These are phyloP conservation scores for Patagioenas fasciata DNA, from an alignment of 2,113 vertebrate genomes.

Conservation along the genomic window DNA sequence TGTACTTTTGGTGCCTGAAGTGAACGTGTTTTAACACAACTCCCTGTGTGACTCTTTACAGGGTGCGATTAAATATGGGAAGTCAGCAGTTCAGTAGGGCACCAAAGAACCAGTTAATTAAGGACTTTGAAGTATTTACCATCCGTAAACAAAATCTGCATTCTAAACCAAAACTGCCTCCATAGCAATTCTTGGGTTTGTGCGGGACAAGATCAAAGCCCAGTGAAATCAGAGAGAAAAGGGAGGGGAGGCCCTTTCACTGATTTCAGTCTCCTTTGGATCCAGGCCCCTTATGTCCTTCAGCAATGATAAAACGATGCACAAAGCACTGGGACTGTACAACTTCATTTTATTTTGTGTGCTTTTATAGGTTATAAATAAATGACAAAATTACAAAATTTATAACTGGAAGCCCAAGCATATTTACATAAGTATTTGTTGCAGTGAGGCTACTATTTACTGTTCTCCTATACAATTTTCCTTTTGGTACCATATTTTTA, in stretches of 20 bases:
- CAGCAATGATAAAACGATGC: slow-evolving; percentile 42
- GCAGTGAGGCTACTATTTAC: slow-evolving; percentile 85
- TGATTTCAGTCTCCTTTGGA: neutral
- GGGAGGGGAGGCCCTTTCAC: neutral
- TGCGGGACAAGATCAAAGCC: neutral
- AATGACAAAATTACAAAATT: slow-evolving; percentile 98
- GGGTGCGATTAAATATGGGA: neutral
- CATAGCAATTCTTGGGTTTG: neutral
- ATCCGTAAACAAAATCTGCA: neutral
- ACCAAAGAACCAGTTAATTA: neutral
- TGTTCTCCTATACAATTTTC: slow-evolving; percentile 82
- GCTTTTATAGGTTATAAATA: slow-evolving; percentile 99
- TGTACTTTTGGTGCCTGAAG: neutral
- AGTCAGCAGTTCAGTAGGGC: neutral
- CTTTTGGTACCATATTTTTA: slow-evolving; percentile 89
- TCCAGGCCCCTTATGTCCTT: neutral
- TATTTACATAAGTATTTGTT: slow-evolving; percentile 91
- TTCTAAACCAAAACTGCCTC: neutral
- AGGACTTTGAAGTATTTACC: neutral
- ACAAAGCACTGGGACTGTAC: slow-evolving; percentile 80
- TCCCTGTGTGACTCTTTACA: neutral
- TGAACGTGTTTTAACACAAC: neutral
- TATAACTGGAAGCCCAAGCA: slow-evolving; percentile 99
- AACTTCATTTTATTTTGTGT: slow-evolving; percentile 97
- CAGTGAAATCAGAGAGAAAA: neutral